phyloP scores from a whole-genome alignment of 2,797 vertebrate genomes.

The Thaleichthys pacificus region DNA sequence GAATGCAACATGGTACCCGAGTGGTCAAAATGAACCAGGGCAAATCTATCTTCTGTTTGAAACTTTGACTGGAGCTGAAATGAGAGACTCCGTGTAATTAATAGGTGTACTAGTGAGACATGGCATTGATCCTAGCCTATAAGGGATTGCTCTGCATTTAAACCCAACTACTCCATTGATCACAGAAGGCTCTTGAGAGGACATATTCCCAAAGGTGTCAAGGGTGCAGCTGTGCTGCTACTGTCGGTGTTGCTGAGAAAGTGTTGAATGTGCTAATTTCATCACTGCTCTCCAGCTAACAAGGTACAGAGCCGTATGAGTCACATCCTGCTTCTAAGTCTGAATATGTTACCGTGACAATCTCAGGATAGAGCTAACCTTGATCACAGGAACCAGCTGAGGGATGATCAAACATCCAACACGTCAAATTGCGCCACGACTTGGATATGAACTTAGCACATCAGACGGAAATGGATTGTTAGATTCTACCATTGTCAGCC shows the following conservation, averaged over 20 bases:
- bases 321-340: neutral
- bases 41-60: too few relatives aligned
- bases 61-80: neutral
- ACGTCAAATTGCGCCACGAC: neutral
- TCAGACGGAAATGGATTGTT: too few relatives aligned
- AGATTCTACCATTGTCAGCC: too few relatives aligned
- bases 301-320: neutral
- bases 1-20: neutral
- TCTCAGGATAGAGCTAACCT: neutral
- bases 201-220: neutral
- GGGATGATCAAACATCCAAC: neutral
- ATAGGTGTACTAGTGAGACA: neutral
- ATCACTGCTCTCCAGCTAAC: neutral
- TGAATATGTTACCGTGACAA: neutral
- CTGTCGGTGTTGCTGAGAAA: neutral
- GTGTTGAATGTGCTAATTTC: neutral
- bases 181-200: neutral
- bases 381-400: neutral
- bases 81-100: neutral
- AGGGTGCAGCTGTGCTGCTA: neutral
- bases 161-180: conserved; percentile 1
- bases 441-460: neutral
- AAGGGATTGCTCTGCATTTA: neutral
- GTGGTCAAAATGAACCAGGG: too few relatives aligned
- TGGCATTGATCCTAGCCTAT: neutral